Base-by-base conservation (phyloP, 2,113 vertebrate genomes). In the Xiphophorus maculatus region DNA sequence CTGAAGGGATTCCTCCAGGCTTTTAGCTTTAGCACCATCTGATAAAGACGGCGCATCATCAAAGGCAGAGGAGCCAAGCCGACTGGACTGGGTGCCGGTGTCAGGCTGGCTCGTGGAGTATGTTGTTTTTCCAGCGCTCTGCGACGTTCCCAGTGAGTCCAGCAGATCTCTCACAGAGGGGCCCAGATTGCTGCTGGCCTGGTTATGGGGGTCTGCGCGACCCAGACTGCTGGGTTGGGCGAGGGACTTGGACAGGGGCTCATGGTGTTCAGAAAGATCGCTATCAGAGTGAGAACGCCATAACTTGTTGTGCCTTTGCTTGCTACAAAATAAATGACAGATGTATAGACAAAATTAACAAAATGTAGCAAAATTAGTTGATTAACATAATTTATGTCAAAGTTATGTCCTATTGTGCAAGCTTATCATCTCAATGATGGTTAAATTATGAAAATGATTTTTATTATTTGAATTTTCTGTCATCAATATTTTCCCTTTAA, bases 251-350 rank as follows among this genome's bases (percentile, higher is more conserved):
- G 88, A 90, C 73, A 96, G 95, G 29, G 96, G 93, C 81, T 97
- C 96, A 0, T 97, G 97, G 69, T 95, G 96, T 75, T 98, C 97
- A 0, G 98, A 98, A 61, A 99, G 95, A 90, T 99, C 96, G 0
- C 98, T 97, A 76, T 99, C 98, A 0, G 98, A 99, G 91, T 98
- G 98, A 0, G 98, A 99, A 48, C 98, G 95, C 98, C 98, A 97
- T 74, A 97, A 94, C 66, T 97, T 97, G 82, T 98, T 98, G 90
- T 97, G 96, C 19, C 96, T 93, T 90, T 97, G 97, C 76, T 96
- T 97, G 93, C 94, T 96, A 96, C 86, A 87, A 92, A 0, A 82
- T 71, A 74, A 79, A 10, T 0, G 10, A 66, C 3, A 29, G 61
- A 37, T 1, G 25, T 27, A 33, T 2, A 4, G 37, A 66, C 37